phyloP scores from a whole-genome alignment of 2,888 invertebrate genomes.

The Pyralis farinalis region DNA sequence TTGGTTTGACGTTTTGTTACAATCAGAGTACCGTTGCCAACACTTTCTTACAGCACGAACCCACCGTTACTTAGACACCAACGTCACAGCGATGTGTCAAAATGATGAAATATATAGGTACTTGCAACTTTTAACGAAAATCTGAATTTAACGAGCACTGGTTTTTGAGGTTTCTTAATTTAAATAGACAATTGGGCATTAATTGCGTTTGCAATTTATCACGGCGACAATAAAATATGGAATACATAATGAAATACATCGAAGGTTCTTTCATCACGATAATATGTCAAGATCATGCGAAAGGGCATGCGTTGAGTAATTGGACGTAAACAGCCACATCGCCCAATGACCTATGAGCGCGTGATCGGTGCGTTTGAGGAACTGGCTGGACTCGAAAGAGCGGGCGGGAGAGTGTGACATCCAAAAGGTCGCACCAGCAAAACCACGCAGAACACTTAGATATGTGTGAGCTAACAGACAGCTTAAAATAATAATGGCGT shows the following conservation, averaged over 20 bases:
- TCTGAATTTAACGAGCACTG: no score
- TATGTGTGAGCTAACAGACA: no score
- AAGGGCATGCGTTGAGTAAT: constrained; percentile 51
- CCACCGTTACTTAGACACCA: constrained; percentile 16
- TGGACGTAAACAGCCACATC: constrained; percentile 27
- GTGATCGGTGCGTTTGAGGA: neutral
- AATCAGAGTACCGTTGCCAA: constrained; percentile 60
- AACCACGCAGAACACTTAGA: no score
- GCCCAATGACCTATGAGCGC: neutral
- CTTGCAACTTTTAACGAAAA: neutral
- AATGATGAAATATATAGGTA: neutral
- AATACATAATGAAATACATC: constrained; percentile 18
- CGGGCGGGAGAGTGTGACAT: no score
- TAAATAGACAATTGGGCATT: neutral
- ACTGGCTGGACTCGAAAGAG: neutral
- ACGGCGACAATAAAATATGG: constrained; percentile 12
- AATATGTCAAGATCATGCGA: constrained; percentile 61
- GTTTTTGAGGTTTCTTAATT: constrained; percentile 1
- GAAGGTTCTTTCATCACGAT: constrained; percentile 43
- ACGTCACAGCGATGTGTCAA: neutral
- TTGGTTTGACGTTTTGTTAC: constrained; percentile 50
- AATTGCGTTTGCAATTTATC: constrained; percentile 6
- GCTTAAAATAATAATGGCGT: no score
- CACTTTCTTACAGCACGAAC: constrained; percentile 42
- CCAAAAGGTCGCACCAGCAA: no score